Percentiles rank a stretch among this genome's conserved stretches.
These are phyloP conservation scores for Fragum fragum DNA, from an alignment of 2,888 invertebrate species.

Conservation along the genomic window DNA sequence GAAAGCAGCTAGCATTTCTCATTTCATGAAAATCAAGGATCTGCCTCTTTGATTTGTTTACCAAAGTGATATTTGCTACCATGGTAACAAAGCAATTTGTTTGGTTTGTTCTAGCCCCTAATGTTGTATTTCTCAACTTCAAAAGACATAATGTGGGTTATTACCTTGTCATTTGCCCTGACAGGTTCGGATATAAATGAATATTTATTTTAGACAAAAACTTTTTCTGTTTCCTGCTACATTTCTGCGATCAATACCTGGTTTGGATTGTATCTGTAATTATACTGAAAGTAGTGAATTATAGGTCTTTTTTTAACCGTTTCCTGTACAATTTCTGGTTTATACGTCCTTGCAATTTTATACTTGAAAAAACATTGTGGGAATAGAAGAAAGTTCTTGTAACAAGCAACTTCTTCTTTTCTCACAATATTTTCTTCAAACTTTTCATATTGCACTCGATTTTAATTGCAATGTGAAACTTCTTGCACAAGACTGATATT, in stretches of 20 bases:
- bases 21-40: no score
- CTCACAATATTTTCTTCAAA: conserved; percentile 14
- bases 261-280: background rate
- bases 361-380: no score
- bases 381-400: no score
- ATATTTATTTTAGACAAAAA: conserved; percentile 21
- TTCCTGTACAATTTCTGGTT: no score
- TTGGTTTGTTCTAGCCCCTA: background rate
- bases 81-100: conserved; percentile 14
- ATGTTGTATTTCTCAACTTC: background rate
- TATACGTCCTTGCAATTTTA: no score
- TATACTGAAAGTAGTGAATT: conserved; percentile 6
- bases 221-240: background rate
- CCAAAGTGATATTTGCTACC: background rate
- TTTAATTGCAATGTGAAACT: no score
- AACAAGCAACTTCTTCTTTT: conserved; percentile 18
- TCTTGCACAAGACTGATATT: no score
- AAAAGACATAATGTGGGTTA: conserved; percentile 12
- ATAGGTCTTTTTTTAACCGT: background rate
- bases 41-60: background rate
- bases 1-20: no score
- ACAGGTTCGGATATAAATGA: background rate
- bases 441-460: no score
- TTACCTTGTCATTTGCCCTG: conserved; percentile 6
- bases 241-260: background rate